These are phyloP conservation scores for Andrena minutula DNA, from an alignment of 2,888 invertebrate genomes.

Conservation along the genomic window DNA sequence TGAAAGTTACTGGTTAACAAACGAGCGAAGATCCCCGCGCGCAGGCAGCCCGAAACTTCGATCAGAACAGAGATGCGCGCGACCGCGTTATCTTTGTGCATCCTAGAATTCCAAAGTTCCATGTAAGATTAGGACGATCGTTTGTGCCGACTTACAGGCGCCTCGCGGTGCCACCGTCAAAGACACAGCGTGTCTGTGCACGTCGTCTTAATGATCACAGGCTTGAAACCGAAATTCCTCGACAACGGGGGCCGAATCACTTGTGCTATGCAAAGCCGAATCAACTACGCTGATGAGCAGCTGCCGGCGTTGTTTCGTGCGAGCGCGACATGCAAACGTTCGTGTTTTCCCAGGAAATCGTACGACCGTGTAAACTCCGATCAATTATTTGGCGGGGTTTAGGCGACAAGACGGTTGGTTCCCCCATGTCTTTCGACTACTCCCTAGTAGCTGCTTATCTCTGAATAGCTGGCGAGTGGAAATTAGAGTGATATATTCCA, in stretches of 20 bases:
- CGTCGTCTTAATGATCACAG: constrained; percentile 54
- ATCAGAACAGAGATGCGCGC: constrained; percentile 27
- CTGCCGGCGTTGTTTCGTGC: constrained; percentile 48
- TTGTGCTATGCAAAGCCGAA: constrained; percentile 49
- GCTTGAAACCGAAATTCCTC: constrained; percentile 54
- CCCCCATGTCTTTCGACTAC: too few species aligned
- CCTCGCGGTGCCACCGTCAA: constrained; percentile 45
- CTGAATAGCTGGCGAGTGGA: too few species aligned
- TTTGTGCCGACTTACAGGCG: constrained; percentile 52
- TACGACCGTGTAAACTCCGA: constrained; percentile 35
- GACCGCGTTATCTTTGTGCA: constrained; percentile 47
- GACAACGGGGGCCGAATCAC: constrained; percentile 55
- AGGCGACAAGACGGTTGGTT: background rate
- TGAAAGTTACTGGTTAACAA: background rate
- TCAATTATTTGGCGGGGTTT: constrained; percentile 21
- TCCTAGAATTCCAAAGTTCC: constrained; percentile 42
- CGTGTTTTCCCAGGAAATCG: constrained; percentile 49
- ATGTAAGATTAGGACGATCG: constrained; percentile 60
- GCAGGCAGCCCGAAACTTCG: background rate
- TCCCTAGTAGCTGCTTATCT: too few species aligned
- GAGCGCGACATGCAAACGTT: constrained; percentile 42
- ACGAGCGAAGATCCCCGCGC: background rate
- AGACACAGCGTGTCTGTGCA: constrained; percentile 28
- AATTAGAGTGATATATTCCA: too few species aligned
- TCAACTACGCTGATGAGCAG: constrained; percentile 58